Evolutionary conservation across 2,113 vertebrate genomes (phyloP), one percentile per base, ranked within the genome.

Genomic region (Labeo catla): DNA sequence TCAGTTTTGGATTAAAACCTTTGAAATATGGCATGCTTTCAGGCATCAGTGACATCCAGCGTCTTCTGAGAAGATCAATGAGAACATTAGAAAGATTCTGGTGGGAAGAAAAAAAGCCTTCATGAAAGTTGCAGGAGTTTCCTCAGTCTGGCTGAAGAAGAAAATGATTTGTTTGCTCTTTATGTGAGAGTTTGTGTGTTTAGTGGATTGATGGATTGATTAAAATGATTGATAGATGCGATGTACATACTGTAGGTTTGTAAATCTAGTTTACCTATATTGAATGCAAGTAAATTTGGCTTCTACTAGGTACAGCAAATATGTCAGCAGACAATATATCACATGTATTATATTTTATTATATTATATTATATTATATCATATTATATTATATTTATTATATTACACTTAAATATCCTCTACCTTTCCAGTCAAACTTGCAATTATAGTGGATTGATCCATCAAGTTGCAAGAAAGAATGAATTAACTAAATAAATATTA

Each of bases 81-180:
- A 39, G 28, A 43, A 49, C 65, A 68, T 83, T 52, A 36, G 6
- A 61, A 80, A 83, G 61, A 70, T 70, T 83, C 63, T 34, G 23
- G 61, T 80, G 47, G 39, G 39, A 39, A 39, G 21, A 68, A 82
- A 70, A 54, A 39, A 28, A 73, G 72, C 34, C 49, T 54, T 72
- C 9, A 12, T 39, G 19, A 28, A 81, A 45, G 36, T 63, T 7
- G 10, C 2, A 21, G 28, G 54, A 8, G 19, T 50, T 28, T 72
- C 68, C 28, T 45, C 68, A 3, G 68, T 77, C 50, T 19, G 76
- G 2, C 16, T 57, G 6, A 28, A 59, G 28, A 52, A 39, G 34
- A 57, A 21, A 1, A 6, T 45, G 0, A 36, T 28, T 5, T 47
- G 3, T 65, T 45, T 63, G 11, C 19, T 63, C 57, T 61, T 61